Conservation (phyloP, 35 echinoderm and acorn worm species). For the Ophioderma brevispina region DNA sequence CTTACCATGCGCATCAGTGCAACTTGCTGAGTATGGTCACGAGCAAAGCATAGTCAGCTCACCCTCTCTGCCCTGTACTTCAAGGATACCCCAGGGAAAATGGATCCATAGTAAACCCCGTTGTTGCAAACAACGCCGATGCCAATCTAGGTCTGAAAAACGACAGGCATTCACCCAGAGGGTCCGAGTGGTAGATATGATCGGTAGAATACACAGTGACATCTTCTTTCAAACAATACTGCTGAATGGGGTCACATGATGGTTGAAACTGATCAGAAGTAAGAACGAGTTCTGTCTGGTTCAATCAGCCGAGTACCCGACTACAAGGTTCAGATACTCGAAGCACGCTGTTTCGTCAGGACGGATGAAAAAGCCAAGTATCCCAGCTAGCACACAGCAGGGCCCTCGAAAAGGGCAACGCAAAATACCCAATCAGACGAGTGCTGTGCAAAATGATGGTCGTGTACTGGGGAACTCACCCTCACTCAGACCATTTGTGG, state of each 20-base stretch:
- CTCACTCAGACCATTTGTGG: conserved; percentile 49
- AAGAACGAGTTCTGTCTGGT: conserved; percentile 50
- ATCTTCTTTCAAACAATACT: conserved; percentile 72
- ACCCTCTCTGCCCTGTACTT: conserved; percentile 51
- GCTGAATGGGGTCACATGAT: conserved; percentile 41
- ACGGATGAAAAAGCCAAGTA: neutral
- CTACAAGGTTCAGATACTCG: neutral
- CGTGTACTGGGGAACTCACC: conserved; percentile 47
- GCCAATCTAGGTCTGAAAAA: conserved; percentile 55
- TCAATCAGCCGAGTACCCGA: neutral
- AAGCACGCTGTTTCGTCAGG: neutral
- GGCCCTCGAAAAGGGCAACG: conserved; percentile 52
- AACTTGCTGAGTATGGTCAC: conserved; percentile 40
- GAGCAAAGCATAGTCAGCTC: conserved; percentile 48
- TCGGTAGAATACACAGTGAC: conserved; percentile 71
- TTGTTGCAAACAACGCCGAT: neutral
- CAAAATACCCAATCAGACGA: conserved; percentile 64
- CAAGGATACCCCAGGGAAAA: conserved; percentile 60
- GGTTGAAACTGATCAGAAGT: conserved; percentile 29
- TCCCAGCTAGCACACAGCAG: neutral
- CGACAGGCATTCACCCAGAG: conserved; percentile 12
- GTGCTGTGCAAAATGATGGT: conserved; percentile 65
- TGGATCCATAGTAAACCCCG: conserved; percentile 43
- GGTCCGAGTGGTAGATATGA: conserved; percentile 49
- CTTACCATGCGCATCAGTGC: conserved; percentile 57